A percentile compares a stretch with the other conserved stretches of the same genome.
These are phyloP conservation scores for Callimorpha dominula DNA, from an alignment of 2,888 invertebrate genomes.

Conservation along the genomic window DNA sequence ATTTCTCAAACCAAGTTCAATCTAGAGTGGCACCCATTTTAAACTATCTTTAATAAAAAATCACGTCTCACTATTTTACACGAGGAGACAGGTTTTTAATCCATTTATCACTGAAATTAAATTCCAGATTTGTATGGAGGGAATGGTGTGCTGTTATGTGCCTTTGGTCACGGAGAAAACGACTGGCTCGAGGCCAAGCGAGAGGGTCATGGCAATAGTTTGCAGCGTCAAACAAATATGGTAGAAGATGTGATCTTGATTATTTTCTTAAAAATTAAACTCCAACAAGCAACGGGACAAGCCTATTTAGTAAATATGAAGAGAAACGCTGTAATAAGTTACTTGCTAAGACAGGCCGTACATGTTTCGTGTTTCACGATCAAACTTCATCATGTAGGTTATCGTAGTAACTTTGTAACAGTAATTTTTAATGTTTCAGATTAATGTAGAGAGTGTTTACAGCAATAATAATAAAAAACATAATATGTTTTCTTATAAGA, in stretches of 20 bases:
- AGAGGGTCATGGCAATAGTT: constrained; percentile 34
- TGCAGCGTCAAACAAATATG: constrained; percentile 47
- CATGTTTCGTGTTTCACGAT: constrained; percentile 22
- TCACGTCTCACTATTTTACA: constrained; percentile 48
- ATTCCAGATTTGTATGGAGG: constrained; percentile 47
- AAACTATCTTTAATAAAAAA: constrained; percentile 32
- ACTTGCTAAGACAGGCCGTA: constrained; percentile 7
- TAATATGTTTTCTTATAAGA: no score
- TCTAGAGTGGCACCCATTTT: constrained; percentile 7
- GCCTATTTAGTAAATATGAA: neutral
- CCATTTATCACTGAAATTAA: constrained; percentile 61
- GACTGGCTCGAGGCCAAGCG: constrained; percentile 53
- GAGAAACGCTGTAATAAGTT: neutral
- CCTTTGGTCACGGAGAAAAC: constrained; percentile 47
- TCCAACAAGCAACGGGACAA: neutral
- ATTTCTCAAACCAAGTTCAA: neutral
- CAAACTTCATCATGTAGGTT: constrained; percentile 5
- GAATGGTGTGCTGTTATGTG: constrained; percentile 45
- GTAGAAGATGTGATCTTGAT: constrained; percentile 30
- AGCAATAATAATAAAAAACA: no score
- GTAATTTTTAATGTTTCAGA: neutral
- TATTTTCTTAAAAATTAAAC: constrained; percentile 26
- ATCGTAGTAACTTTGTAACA: constrained; percentile 1
- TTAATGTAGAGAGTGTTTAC: no score
- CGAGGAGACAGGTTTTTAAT: constrained; percentile 54